Evolutionary conservation across 2,888 invertebrate genomes (phyloP).

Genomic region (Deroplatys truncata): DNA sequence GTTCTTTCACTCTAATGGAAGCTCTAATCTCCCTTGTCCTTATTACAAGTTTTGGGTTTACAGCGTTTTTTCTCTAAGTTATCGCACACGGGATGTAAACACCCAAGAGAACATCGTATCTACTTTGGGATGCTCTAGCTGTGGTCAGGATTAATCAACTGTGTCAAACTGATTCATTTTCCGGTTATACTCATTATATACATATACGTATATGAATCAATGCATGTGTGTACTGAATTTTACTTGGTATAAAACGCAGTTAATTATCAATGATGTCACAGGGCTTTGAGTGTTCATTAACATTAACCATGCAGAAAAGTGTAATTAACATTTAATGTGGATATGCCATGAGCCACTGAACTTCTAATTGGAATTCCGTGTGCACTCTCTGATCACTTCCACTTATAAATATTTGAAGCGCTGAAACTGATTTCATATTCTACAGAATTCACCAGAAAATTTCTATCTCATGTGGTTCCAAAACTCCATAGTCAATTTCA

Average conservation of each 20-base stretch:
- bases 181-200: background rate
- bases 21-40: no score
- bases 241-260: background rate
- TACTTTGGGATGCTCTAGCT: no score
- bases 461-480: background rate
- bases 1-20: no score
- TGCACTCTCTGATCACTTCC: background rate
- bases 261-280: background rate
- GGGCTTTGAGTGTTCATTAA: background rate
- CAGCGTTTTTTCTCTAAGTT: no score
- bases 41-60: no score
- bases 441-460: background rate
- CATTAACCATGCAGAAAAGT: background rate
- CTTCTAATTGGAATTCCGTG: background rate
- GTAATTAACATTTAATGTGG: background rate
- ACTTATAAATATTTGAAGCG: background rate
- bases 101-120: no score
- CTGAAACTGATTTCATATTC: background rate
- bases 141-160: background rate
- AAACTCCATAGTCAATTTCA: background rate
- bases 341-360: background rate
- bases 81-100: no score
- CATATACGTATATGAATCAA: background rate
- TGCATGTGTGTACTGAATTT: background rate
- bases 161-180: background rate